Evolutionary conservation across 64 coral and sea anemone genomes (phyloP).

Genomic region (Dendrophyllia cribrosa): DNA sequence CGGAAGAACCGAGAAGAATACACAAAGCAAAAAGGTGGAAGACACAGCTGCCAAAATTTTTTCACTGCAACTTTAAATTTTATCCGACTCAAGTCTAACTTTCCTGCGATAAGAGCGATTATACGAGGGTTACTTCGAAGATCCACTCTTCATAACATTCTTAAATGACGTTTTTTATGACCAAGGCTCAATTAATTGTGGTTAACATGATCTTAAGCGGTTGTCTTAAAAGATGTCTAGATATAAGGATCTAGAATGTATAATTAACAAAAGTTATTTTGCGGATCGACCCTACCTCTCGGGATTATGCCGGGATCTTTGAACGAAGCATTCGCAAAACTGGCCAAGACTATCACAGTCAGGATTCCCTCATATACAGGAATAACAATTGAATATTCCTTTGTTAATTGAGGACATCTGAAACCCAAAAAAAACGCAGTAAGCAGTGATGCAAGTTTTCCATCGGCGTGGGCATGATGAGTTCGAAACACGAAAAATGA

Average conservation of each 20-base stretch:
- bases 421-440: slow-evolving; percentile 38
- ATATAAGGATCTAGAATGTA: background rate
- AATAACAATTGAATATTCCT: slow-evolving; percentile 78
- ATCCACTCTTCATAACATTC: background rate
- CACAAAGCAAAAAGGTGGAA: background rate
- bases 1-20: background rate
- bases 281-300: slow-evolving; percentile 67
- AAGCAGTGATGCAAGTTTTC: background rate
- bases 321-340: slow-evolving; percentile 93
- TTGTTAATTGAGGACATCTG: slow-evolving; percentile 88
- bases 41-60: background rate
- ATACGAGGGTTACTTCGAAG: background rate
- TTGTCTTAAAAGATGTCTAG: background rate
- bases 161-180: background rate
- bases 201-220: background rate
- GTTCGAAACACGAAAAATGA: slow-evolving; percentile 3
- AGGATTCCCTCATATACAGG: slow-evolving; percentile 86
- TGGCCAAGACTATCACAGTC: slow-evolving; percentile 89
- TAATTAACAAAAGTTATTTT: background rate
- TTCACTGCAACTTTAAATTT: no score
- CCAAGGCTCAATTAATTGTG: background rate
- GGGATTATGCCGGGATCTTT: slow-evolving; percentile 96
- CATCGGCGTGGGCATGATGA: slow-evolving; percentile 61
- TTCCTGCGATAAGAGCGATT: background rate
- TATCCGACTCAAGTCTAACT: no score